These are phyloP conservation scores for Scleropages formosus DNA, from an alignment of 2,797 vertebrate genomes.

Conservation along the genomic window DNA sequence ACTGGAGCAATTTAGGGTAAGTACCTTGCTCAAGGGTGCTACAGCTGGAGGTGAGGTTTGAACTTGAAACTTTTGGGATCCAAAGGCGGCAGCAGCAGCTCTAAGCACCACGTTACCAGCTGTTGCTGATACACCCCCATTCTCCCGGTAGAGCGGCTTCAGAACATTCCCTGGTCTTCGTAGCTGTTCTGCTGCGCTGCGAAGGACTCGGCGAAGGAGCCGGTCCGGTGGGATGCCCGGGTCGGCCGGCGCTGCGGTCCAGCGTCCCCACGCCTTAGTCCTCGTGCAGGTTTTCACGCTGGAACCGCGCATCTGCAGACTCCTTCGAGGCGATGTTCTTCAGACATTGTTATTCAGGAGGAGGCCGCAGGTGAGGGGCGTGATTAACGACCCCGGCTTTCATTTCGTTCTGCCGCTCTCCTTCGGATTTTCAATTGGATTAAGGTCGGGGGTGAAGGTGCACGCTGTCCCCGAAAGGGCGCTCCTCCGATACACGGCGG, in stretches of 20 bases:
- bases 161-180: background rate
- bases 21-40: too few species aligned
- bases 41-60: too few species aligned
- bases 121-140: background rate
- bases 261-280: background rate
- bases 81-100: background rate
- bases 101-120: background rate
- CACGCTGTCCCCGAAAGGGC: slow-evolving; percentile 48
- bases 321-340: background rate
- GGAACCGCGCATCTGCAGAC: background rate
- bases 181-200: too few species aligned
- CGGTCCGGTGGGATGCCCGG: background rate
- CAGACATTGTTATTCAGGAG: background rate
- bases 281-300: background rate
- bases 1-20: too few species aligned
- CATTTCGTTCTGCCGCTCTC: slow-evolving; percentile 42
- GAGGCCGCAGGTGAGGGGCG: background rate
- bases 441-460: slow-evolving; percentile 60
- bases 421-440: slow-evolving; percentile 59
- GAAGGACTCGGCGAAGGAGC: too few species aligned
- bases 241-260: background rate
- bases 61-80: slow-evolving; percentile 7
- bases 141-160: background rate
- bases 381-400: slow-evolving; percentile 66
- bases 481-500: slow-evolving; percentile 46